phyloP scores from a whole-genome alignment of 2,797 vertebrate genomes.

The Rallus crepitans region DNA sequence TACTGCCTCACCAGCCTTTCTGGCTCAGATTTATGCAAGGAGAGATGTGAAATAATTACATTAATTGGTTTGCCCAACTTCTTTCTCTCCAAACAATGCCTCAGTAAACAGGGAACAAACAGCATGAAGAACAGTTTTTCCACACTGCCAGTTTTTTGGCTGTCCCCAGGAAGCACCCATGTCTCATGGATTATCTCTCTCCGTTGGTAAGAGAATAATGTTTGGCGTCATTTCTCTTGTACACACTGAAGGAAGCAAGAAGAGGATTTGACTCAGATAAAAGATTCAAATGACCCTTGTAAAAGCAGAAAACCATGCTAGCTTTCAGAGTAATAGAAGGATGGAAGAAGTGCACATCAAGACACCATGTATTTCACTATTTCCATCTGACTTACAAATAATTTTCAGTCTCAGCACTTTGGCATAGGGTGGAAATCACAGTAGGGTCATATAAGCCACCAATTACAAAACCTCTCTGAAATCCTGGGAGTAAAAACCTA shows the following conservation, averaged over 20 bases:
- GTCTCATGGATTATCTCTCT: neutral
- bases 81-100: neutral
- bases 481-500: neutral
- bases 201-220: neutral
- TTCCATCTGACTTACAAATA: slow-evolving; percentile 10
- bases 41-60: neutral
- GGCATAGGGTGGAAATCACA: slow-evolving; percentile 26
- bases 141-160: neutral
- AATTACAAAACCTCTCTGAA: slow-evolving; percentile 15
- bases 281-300: slow-evolving; percentile 51
- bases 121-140: neutral
- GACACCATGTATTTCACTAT: neutral
- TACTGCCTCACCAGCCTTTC: neutral
- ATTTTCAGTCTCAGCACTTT: neutral
- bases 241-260: slow-evolving; percentile 22
- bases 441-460: neutral
- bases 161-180: neutral
- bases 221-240: neutral
- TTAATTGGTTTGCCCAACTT: neutral
- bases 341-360: neutral
- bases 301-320: slow-evolving; percentile 9
- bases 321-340: slow-evolving; percentile 18
- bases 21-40: neutral
- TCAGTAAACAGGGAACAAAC: neutral
- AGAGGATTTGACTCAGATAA: slow-evolving; percentile 30